phyloP scores from a whole-genome alignment of 2,888 invertebrate species.

The Apodemia zela region DNA sequence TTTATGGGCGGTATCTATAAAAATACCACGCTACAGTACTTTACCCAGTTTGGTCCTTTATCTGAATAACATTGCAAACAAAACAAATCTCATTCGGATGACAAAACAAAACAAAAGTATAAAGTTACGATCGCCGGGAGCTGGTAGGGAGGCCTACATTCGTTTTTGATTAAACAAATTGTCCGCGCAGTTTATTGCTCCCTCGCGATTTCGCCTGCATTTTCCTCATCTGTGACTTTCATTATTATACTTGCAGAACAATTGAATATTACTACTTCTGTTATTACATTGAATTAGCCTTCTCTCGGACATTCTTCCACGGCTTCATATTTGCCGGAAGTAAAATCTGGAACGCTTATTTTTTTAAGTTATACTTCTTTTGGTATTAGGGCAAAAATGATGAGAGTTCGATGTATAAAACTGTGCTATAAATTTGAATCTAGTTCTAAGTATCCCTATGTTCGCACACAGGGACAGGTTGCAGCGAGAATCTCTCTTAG shows the following conservation, averaged over 20 bases:
- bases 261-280: slow-evolving; percentile 8
- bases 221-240: slow-evolving; percentile 49
- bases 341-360: no score
- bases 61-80: slow-evolving; percentile 35
- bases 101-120: slow-evolving; percentile 33
- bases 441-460: no score
- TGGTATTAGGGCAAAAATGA: no score
- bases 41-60: not conserved
- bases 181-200: slow-evolving; percentile 71
- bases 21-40: not conserved
- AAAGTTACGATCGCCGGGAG: slow-evolving; percentile 46
- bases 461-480: no score
- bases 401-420: no score
- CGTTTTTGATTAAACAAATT: slow-evolving; percentile 80
- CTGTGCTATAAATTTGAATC: no score
- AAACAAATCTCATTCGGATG: slow-evolving; percentile 51
- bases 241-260: slow-evolving; percentile 34
- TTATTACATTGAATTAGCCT: not conserved
- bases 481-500: no score
- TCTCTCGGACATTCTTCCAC: not conserved
- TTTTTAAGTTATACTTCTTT: no score
- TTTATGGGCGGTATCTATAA: no score
- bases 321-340: no score
- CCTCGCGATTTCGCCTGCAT: slow-evolving; percentile 45
- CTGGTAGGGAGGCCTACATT: slow-evolving; percentile 55